Conservation (phyloP, 2,888 invertebrate genomes). For the Psylliodes chrysocephalus region DNA sequence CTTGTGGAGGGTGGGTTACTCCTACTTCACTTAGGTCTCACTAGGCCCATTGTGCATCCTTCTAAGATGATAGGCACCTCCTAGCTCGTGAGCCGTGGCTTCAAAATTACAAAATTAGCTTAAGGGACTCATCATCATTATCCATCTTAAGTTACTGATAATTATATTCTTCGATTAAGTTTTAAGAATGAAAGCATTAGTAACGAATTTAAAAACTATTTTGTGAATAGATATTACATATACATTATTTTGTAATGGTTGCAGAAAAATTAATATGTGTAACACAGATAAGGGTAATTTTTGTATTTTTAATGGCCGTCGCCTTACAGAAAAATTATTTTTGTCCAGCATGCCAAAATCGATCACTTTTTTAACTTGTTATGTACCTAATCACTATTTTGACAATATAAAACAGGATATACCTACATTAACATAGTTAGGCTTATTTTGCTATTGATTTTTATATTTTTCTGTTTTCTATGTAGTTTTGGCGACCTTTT, state of each 20-base stretch:
- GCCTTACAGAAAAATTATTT: background rate
- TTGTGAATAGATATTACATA: too few species aligned
- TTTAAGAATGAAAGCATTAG: too few species aligned
- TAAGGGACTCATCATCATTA: too few species aligned
- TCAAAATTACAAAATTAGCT: too few species aligned
- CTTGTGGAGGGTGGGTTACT: too few species aligned
- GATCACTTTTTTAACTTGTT: slow-evolving; percentile 2
- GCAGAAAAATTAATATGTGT: background rate
- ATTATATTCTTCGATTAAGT: too few species aligned
- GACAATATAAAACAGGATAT: slow-evolving; percentile 8
- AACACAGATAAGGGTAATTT: background rate
- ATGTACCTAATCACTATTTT: background rate
- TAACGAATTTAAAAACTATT: too few species aligned
- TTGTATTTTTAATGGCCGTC: background rate
- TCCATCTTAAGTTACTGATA: too few species aligned
- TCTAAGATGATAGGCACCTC: too few species aligned
- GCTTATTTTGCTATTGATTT: slow-evolving; percentile 1
- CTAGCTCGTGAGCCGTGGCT: too few species aligned
- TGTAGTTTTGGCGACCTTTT: background rate
- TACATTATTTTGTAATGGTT: background rate
- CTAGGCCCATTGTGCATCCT: too few species aligned
- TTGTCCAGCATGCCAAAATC: background rate
- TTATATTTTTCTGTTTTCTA: background rate
- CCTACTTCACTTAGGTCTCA: too few species aligned
- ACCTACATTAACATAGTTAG: background rate